Conservation (phyloP, 2,888 invertebrate genomes). For the Lithophane ornitopus region DNA sequence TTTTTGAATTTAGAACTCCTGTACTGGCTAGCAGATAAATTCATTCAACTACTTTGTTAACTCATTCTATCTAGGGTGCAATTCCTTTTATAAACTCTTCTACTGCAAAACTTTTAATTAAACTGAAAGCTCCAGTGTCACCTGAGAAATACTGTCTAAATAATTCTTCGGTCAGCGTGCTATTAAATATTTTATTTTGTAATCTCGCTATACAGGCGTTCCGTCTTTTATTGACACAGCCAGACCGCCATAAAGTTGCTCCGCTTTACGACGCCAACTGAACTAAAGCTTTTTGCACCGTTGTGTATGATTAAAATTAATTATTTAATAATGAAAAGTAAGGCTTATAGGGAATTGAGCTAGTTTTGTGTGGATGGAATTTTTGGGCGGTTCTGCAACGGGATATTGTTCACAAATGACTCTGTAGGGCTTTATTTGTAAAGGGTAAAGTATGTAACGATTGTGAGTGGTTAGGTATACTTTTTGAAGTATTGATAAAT, state of each 20-base stretch:
- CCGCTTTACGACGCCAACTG: slow-evolving; percentile 74
- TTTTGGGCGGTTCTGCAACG: background rate
- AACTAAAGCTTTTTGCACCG: slow-evolving; percentile 67
- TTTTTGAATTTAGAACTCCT: background rate
- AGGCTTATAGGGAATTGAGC: slow-evolving; percentile 33
- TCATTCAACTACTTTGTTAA: slow-evolving; percentile 30
- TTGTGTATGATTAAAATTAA: slow-evolving; percentile 73
- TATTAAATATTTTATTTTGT: slow-evolving; percentile 80
- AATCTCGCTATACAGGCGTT: slow-evolving; percentile 72
- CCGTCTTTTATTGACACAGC: slow-evolving; percentile 73
- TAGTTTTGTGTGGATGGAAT: slow-evolving; percentile 36
- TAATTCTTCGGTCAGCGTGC: slow-evolving; percentile 69
- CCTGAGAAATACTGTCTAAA: slow-evolving; percentile 62
- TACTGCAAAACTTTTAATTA: slow-evolving; percentile 61
- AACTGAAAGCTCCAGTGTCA: slow-evolving; percentile 50
- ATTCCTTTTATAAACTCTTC: slow-evolving; percentile 41
- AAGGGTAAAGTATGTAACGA: background rate
- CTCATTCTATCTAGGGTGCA: slow-evolving; percentile 18
- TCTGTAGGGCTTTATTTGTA: slow-evolving; percentile 16
- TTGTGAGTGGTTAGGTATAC: slow-evolving; percentile 9
- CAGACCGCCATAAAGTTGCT: slow-evolving; percentile 78
- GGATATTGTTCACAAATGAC: slow-evolving; percentile 30
- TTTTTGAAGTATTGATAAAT: no score
- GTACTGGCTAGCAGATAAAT: slow-evolving; percentile 7
- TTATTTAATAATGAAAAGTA: slow-evolving; percentile 61